These are phyloP conservation scores for Oryzias woworae DNA, from an alignment of 2,113 vertebrate species.

Conservation along the genomic window DNA sequence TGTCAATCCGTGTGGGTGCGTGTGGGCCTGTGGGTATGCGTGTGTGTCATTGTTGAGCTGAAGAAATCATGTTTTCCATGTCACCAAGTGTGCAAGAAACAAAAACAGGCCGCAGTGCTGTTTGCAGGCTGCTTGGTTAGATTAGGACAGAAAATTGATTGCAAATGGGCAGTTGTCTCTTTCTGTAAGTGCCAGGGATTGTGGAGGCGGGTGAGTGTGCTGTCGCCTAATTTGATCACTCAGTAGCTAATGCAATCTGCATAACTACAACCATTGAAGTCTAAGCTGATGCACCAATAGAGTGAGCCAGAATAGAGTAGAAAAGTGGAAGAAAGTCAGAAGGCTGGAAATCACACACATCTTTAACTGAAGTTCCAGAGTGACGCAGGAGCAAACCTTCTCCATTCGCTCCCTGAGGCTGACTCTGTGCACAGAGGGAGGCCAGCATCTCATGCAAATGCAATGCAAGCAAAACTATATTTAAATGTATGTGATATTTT, in stretches of 20 bases:
- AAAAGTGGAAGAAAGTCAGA: conserved; percentile 22
- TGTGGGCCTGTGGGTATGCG: conserved; percentile 16
- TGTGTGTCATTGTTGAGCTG: conserved; percentile 28
- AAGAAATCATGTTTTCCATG: conserved; percentile 50
- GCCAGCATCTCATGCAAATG: not conserved
- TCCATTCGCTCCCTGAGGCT: not conserved
- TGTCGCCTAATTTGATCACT: conserved; percentile 70
- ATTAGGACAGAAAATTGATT: conserved; percentile 73
- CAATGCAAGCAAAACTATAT: not conserved
- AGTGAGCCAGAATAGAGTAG: conserved; percentile 38
- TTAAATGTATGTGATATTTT: not conserved
- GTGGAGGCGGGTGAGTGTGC: conserved; percentile 57
- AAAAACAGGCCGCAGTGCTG: conserved; percentile 30
- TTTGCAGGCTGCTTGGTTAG: conserved; percentile 51
- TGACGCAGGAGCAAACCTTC: conserved; percentile 10
- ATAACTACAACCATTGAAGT: conserved; percentile 52
- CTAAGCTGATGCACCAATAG: conserved; percentile 65
- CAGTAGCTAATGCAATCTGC: conserved; percentile 65
- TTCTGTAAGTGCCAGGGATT: conserved; percentile 64
- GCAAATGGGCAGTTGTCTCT: conserved; percentile 62
- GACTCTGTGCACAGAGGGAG: conserved; percentile 8
- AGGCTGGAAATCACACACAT: conserved; percentile 8
- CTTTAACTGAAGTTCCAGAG: conserved; percentile 22
- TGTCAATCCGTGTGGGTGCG: conserved; percentile 14
- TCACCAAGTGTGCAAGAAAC: conserved; percentile 44